A percentile compares a stretch with the other conserved stretches of the same genome.
Conservation (phyloP, 2,797 vertebrate genomes). For the Nyctibius grandis region DNA sequence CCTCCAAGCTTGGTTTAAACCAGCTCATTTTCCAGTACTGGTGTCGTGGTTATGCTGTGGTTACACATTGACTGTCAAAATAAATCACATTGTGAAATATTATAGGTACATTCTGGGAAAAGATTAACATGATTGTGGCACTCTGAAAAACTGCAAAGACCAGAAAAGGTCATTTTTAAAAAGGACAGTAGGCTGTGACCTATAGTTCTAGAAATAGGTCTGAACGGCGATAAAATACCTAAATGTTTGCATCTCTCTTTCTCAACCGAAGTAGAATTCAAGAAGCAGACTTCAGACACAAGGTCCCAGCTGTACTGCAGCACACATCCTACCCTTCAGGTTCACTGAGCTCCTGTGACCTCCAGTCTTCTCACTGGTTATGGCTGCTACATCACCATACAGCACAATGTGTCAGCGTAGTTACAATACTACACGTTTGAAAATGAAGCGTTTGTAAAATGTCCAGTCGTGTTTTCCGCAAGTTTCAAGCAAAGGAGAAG, state of each 20-base stretch:
- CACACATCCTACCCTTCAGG: background rate
- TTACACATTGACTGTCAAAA: background rate
- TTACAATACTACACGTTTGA: background rate
- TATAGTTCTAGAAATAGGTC: background rate
- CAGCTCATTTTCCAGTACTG: background rate
- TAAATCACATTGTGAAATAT: background rate
- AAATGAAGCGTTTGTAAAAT: rapidly evolving
- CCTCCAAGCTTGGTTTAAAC: background rate
- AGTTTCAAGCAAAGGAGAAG: background rate
- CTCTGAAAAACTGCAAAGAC: background rate
- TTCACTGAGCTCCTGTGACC: background rate
- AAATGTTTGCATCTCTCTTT: background rate
- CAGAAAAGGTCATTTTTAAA: background rate
- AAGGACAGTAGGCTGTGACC: background rate
- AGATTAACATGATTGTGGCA: background rate
- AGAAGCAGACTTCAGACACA: background rate
- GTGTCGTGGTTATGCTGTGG: background rate
- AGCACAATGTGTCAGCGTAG: background rate
- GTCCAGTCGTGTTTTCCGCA: background rate
- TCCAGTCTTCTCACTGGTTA: background rate
- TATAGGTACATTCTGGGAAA: background rate
- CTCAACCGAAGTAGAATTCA: background rate
- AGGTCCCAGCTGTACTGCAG: background rate
- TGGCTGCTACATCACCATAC: background rate
- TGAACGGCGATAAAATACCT: background rate